phyloP scores from a whole-genome alignment of 2,113 vertebrate genomes.

The Suncus etruscus region DNA sequence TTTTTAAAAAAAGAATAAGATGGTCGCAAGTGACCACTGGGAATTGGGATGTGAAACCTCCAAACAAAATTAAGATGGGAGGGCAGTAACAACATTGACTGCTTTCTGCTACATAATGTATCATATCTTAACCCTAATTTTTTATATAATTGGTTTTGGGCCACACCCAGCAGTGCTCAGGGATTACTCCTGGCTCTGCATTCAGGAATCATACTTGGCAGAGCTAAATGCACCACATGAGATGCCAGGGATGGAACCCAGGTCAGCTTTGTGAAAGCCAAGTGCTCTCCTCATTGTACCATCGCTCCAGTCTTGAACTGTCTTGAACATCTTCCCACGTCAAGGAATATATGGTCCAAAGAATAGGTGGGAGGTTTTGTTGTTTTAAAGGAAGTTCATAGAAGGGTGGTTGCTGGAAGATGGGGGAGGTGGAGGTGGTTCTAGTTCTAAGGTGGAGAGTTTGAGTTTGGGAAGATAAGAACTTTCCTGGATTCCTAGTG shows the following conservation, averaged over 20 bases:
- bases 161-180: no score
- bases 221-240: no score
- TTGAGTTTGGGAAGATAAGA: neutral
- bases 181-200: no score
- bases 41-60: neutral
- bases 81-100: neutral
- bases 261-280: no score
- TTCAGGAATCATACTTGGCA: no score
- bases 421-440: neutral
- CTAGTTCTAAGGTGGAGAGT: neutral
- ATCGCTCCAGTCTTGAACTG: neutral
- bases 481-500: rapidly evolving
- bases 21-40: neutral
- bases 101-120: neutral
- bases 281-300: no score
- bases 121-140: no score
- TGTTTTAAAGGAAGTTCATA: neutral
- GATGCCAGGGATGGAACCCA: no score
- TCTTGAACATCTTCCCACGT: neutral
- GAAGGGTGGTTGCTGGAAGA: no score
- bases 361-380: no score
- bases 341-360: neutral
- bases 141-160: no score
- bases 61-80: slow-evolving; percentile 17
- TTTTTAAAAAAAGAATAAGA: neutral